Evolutionary conservation across 2,113 vertebrate genomes (phyloP), one percentile per base, ranked within the genome.

Genomic region (Psammodynastes pulverulentus): DNA sequence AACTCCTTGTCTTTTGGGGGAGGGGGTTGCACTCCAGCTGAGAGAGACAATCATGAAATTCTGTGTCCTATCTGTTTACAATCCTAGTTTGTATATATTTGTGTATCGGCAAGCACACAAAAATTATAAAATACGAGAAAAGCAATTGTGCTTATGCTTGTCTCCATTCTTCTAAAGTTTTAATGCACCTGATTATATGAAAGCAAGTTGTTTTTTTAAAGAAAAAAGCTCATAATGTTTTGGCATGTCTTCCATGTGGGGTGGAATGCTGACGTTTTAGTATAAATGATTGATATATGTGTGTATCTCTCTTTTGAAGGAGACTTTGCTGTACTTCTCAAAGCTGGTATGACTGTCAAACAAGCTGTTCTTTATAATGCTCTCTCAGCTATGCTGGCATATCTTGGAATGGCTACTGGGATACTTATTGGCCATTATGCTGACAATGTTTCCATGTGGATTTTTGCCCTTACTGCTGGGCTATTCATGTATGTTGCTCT

Each of bases 401-500:
- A 99, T 92, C 96, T 99, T 51, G 99, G 99, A 17, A 98, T 99
- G 99, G 97, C 97, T 0, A 98, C 98, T 0, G 99, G 99, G 1
- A 99, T 99, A 94, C 96, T 99, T 53, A 99, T 99, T 1, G 99
- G 99, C 5, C 99, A 99, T 93, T 99, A 99, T 34, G 99, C 99
- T 1, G 99, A 99, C 93, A 98, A 99, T 62, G 97, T 99, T 94
- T 98, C 98, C n/a, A 98, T 97, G 97, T 99, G 99, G 99, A 98
- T 99, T 94, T 99, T 99, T 95, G 99, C 99, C 87, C 98, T 99
- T 89, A 99, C 99, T 0, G 99, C 99, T 6, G 99, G 99, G 10
- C 97, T 99, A 93, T 99, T 99, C 97, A 98, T 99, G 98, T 99
- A 99, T 2, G 98, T 99, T 89, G 98, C 99, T 10, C 98, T 99